These are phyloP conservation scores for Uria aalge DNA, from an alignment of 2,113 vertebrate species.

Conservation along the genomic window DNA sequence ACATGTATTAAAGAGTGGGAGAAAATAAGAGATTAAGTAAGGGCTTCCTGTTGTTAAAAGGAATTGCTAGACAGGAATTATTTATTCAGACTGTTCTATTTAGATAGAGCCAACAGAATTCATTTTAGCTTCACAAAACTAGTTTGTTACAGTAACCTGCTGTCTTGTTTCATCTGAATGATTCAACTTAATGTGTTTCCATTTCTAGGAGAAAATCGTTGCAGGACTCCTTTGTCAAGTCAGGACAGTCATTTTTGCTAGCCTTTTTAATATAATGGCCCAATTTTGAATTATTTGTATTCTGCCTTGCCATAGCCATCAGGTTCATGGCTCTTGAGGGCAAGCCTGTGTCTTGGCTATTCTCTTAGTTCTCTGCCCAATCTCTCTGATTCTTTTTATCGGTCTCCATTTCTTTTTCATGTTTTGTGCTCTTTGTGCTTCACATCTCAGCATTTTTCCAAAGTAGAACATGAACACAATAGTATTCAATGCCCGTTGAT, in stretches of 20 bases:
- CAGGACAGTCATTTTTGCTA: not conserved
- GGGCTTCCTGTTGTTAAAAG: not conserved
- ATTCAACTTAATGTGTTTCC: slow-evolving; percentile 1
- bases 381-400: not conserved
- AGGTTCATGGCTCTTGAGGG: not conserved
- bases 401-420: not conserved
- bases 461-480: not conserved
- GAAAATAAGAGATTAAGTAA: not conserved
- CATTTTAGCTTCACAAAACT: slow-evolving; percentile 17
- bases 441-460: not conserved
- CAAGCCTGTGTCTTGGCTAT: not conserved
- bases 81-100: slow-evolving; percentile 14
- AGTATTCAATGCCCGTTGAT: not conserved
- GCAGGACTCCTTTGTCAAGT: not conserved
- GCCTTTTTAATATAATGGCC: not conserved
- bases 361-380: not conserved
- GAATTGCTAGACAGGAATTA: not conserved
- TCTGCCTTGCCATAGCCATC: not conserved
- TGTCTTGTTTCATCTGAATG: slow-evolving; percentile 33
- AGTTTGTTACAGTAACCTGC: not conserved
- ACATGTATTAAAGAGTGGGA: not conserved
- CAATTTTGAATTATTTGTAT: not conserved
- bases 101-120: not conserved
- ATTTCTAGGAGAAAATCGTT: not conserved
- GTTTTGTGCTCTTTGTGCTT: not conserved